Conservation (phyloP, 2,797 vertebrate species). For the Lepus townsendii region DNA sequence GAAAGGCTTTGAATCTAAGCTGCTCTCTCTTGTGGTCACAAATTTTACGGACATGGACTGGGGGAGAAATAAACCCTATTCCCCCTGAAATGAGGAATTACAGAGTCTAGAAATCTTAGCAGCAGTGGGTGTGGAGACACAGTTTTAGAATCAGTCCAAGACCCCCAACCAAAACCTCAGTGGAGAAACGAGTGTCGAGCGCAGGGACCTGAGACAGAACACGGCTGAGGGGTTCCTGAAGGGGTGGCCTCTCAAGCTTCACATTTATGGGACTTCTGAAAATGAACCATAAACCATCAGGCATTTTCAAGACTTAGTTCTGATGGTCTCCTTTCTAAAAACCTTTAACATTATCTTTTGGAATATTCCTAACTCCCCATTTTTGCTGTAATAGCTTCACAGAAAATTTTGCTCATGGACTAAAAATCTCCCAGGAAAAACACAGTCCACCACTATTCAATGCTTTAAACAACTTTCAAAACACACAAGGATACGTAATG, state of each 20-base stretch:
- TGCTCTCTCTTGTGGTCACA: background rate
- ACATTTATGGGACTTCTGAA: conserved; percentile 10
- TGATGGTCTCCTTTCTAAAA: conserved; percentile 46
- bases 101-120: background rate
- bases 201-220: background rate
- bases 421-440: conserved; percentile 45
- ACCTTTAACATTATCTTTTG: conserved; percentile 43
- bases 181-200: background rate
- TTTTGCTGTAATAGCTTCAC: conserved; percentile 67
- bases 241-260: background rate
- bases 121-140: background rate
- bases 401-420: background rate
- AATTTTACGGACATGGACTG: background rate
- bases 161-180: background rate
- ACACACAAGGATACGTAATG: background rate
- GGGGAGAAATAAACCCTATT: background rate
- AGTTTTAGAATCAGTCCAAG: background rate
- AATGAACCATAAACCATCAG: background rate
- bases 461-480: conserved; percentile 34
- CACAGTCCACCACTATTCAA: background rate
- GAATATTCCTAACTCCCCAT: conserved; percentile 53
- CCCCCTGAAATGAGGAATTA: background rate
- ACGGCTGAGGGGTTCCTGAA: accelerated
- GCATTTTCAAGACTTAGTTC: conserved; percentile 56
- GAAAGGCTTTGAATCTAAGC: background rate